Evolutionary conservation across 2,113 vertebrate species (phyloP).

Genomic region (Empidonax alnorum): DNA sequence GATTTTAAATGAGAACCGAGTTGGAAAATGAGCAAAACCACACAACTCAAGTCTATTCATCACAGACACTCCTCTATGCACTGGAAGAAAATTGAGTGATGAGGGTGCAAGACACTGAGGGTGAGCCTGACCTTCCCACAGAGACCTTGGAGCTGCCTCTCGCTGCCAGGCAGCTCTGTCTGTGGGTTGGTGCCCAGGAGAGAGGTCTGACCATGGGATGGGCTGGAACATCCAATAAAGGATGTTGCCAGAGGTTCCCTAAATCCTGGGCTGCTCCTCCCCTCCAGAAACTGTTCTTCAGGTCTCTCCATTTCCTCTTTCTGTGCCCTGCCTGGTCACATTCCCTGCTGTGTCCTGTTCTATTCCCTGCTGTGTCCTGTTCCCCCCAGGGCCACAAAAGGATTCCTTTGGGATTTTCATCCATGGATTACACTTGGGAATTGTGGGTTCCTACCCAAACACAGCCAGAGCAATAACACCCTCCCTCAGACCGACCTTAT

Average conservation of each 20-base stretch:
- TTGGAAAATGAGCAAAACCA: constrained; percentile 7
- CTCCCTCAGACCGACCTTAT: neutral
- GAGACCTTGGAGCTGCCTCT: neutral
- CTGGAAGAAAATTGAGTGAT: neutral
- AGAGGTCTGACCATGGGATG: fast-evolving
- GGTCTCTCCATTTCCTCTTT: neutral
- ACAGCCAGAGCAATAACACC: neutral
- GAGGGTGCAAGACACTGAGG: neutral
- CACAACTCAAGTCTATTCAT: neutral
- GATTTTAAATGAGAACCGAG: neutral
- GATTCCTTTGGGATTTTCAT: neutral
- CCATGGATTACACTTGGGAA: neutral
- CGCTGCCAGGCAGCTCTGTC: neutral
- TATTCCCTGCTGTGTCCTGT: neutral
- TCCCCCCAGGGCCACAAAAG: neutral
- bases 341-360: neutral
- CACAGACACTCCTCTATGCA: neutral
- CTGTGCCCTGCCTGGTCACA: neutral
- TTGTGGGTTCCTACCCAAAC: neutral
- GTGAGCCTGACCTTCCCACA: neutral
- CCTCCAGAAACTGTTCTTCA: neutral
- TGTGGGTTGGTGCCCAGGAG: neutral
- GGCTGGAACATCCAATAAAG: fast-evolving
- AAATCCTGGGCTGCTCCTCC: neutral
- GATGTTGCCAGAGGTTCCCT: neutral